Evolutionary conservation across 1,140 invertebrate genomes (phyloP).

Genomic region (Agrypnia vestita): DNA sequence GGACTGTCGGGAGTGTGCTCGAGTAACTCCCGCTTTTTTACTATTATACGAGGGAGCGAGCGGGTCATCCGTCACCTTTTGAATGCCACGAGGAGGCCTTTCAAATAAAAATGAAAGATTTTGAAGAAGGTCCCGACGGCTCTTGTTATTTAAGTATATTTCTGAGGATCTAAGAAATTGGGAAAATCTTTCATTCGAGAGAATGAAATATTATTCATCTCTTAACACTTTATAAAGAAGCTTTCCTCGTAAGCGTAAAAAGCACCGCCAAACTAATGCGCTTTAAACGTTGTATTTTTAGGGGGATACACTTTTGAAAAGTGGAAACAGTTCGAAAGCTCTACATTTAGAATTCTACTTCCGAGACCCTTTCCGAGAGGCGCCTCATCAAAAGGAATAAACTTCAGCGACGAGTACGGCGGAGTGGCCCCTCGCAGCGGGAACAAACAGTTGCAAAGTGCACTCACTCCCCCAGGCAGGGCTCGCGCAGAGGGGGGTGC

Average conservation of each 20-base stretch:
- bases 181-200: neutral
- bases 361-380: slow-evolving; percentile 1
- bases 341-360: too few species aligned
- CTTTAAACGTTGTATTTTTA: neutral
- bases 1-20: slow-evolving; percentile 37
- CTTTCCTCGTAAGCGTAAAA: neutral
- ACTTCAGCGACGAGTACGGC: slow-evolving; percentile 37
- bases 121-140: slow-evolving; percentile 52
- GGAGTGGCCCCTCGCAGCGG: slow-evolving; percentile 46
- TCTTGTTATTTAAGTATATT: slow-evolving; percentile 18
- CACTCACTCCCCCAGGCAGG: slow-evolving; percentile 25
- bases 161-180: neutral
- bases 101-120: slow-evolving; percentile 58
- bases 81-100: slow-evolving; percentile 55
- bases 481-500: neutral
- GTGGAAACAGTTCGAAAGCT: too few species aligned
- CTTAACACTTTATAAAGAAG: too few species aligned
- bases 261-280: neutral
- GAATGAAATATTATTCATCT: slow-evolving; percentile 9
- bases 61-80: slow-evolving; percentile 62
- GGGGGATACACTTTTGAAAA: too few species aligned
- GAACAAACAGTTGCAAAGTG: slow-evolving; percentile 50
- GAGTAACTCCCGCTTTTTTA: slow-evolving; percentile 36
- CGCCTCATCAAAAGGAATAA: slow-evolving; percentile 8
- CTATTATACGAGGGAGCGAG: slow-evolving; percentile 55